Evolutionary conservation across 2,888 invertebrate genomes (phyloP), one percentile per base, ranked within the genome.

Genomic region (Apoda limacodes): DNA sequence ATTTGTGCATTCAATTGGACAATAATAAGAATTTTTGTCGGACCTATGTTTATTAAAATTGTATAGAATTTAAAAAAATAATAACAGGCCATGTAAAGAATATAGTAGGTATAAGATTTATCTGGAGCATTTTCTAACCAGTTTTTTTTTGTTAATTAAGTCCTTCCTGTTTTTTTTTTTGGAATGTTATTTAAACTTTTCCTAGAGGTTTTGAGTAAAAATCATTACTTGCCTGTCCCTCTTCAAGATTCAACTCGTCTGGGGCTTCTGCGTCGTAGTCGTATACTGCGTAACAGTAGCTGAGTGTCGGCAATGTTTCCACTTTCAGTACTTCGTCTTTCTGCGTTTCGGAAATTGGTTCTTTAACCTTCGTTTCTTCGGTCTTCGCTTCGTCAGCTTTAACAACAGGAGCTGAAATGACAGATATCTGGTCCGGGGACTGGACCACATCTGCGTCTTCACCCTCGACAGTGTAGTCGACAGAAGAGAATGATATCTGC

Each of bases 401-500:
- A 9, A 55, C 61, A 1, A 61, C 64, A 1, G 86, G 85, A 3
- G 85, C 85, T 37, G 86, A 86, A 42, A 86, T 86, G 34, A 86
- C 86, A 2, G 86, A 86, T 30, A 86, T 85, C 61, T 88, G 88
- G 48, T 89, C 88, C 2, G 88, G 88, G 1, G 88, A 88, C 57
- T 88, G 88, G 28, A 86, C 83, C 5, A 80, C 74, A 42, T 84
- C 85, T 28, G 89, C 90, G 48, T 90, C 90, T 58, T 90, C 90
- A 40, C 90, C 91, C 60, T 93, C 92, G 43, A 94, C 88, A 5
- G 93, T 93, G 67, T 95, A 95, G 74, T 95, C 95, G 40, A 95
- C 94, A 5, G 95, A 94, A 22, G 94, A 94, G 74, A 95, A 95
- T 7, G 94, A 95, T 46, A 95, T 93, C 66, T 94, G 93, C 29